phyloP scores from a whole-genome alignment of 2,888 invertebrate genomes.

The Caenorhabditis sulstoni region DNA sequence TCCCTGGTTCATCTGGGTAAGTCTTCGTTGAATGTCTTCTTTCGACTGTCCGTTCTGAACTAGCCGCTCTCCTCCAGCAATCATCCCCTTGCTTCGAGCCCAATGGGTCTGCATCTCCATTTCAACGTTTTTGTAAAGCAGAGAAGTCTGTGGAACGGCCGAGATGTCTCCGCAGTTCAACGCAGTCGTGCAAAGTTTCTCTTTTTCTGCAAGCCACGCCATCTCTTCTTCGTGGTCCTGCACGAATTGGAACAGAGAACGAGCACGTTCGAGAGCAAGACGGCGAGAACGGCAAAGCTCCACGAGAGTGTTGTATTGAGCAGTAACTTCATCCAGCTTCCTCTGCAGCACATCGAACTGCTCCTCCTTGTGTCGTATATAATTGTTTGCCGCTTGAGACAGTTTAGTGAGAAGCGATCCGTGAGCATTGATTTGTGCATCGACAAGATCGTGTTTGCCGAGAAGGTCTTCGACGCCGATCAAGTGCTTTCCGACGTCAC shows the following conservation, averaged over 20 bases:
- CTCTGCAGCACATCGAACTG: slow-evolving; percentile 86
- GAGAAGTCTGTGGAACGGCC: slow-evolving; percentile 89
- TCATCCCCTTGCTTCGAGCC: slow-evolving; percentile 81
- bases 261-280: slow-evolving; percentile 90
- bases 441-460: slow-evolving; percentile 93
- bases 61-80: slow-evolving; percentile 76
- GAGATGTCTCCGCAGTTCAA: slow-evolving; percentile 94
- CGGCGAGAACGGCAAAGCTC: slow-evolving; percentile 88
- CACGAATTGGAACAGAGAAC: slow-evolving; percentile 92
- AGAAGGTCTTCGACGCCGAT: slow-evolving; percentile 94
- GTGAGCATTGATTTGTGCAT: slow-evolving; percentile 84
- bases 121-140: slow-evolving; percentile 81
- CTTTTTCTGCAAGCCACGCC: slow-evolving; percentile 95
- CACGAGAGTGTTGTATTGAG: slow-evolving; percentile 86
- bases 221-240: slow-evolving; percentile 98
- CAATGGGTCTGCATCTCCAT: slow-evolving; percentile 88
- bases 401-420: slow-evolving; percentile 75
- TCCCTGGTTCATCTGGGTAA: slow-evolving; percentile 82
- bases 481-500: slow-evolving; percentile 92
- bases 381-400: slow-evolving; percentile 67
- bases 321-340: slow-evolving; percentile 87
- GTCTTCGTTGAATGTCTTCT: slow-evolving; percentile 64
- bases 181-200: slow-evolving; percentile 91
- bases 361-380: slow-evolving; percentile 81
- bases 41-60: slow-evolving; percentile 68